These are phyloP conservation scores for Polylopha cassiicola DNA, from an alignment of 2,888 invertebrate genomes.

Conservation along the genomic window DNA sequence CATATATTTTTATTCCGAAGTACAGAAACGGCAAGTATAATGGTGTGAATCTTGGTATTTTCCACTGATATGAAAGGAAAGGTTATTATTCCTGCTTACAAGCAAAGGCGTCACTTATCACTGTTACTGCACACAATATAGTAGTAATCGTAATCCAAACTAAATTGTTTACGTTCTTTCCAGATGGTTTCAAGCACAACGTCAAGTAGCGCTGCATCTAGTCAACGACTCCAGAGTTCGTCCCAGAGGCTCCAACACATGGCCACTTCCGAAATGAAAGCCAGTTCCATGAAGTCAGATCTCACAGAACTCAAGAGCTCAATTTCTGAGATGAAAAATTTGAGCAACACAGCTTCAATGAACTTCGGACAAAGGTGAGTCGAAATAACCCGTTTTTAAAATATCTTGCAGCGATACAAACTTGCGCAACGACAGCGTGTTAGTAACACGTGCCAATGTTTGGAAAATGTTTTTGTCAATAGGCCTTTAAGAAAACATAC, in stretches of 20 bases:
- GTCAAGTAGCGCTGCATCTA: conserved; percentile 77
- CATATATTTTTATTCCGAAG: conserved; percentile 22
- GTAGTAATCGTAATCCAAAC: conserved; percentile 22
- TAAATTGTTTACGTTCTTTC: conserved; percentile 27
- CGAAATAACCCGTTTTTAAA: conserved; percentile 6
- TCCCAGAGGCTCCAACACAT: conserved; percentile 73
- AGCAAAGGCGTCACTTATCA: conserved; percentile 22
- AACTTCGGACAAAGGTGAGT: conserved; percentile 68
- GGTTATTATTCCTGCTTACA: conserved; percentile 33
- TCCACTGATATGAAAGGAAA: conserved; percentile 24
- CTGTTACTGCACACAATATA: conserved; percentile 10
- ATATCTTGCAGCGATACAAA: conserved; percentile 21
- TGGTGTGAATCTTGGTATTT: conserved; percentile 11
- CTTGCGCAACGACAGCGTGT: conserved; percentile 23
- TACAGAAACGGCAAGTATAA: conserved; percentile 14
- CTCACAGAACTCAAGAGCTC: conserved; percentile 87
- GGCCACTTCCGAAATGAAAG: conserved; percentile 85
- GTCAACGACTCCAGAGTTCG: conserved; percentile 77
- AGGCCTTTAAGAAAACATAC: conserved; percentile 27
- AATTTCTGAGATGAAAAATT: conserved; percentile 91
- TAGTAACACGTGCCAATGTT: conserved; percentile 38
- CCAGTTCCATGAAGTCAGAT: conserved; percentile 89
- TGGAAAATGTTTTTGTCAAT: conserved; percentile 42
- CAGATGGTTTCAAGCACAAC: conserved; percentile 78
- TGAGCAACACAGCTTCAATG: conserved; percentile 68